Conservation (phyloP, 2,888 invertebrate species). For the Ophion slaviceki region DNA sequence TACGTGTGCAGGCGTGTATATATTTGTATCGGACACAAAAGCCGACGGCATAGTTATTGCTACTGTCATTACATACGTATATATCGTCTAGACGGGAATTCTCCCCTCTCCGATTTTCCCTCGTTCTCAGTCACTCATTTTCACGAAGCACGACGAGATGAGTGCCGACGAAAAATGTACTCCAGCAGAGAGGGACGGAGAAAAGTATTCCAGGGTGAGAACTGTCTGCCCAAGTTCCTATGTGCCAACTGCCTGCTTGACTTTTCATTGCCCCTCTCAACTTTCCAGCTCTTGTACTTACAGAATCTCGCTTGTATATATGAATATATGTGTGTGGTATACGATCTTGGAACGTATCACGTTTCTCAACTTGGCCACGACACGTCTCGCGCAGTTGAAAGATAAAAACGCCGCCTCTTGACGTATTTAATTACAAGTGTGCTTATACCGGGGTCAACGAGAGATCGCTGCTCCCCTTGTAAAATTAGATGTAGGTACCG, state of each 20-base stretch:
- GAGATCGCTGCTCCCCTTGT: slow-evolving; percentile 14
- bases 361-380: slow-evolving; percentile 57
- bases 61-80: slow-evolving; percentile 14
- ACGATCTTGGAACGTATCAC: slow-evolving; percentile 57
- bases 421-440: slow-evolving; percentile 58
- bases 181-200: slow-evolving; percentile 11
- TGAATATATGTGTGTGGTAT: background rate
- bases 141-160: slow-evolving; percentile 36
- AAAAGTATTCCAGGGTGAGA: slow-evolving; percentile 31
- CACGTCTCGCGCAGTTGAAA: slow-evolving; percentile 47
- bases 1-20: slow-evolving; percentile 34
- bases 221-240: slow-evolving; percentile 43
- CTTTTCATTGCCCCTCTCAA: slow-evolving; percentile 64
- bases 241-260: slow-evolving; percentile 44
- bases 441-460: slow-evolving; percentile 26
- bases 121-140: slow-evolving; percentile 30
- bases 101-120: slow-evolving; percentile 10
- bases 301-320: slow-evolving; percentile 36
- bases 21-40: slow-evolving; percentile 43
- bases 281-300: slow-evolving; percentile 54
- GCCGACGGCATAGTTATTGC: slow-evolving; percentile 61
- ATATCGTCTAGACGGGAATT: slow-evolving; percentile 26
- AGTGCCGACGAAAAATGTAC: slow-evolving; percentile 23
- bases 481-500: slow-evolving; percentile 23
- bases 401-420: slow-evolving; percentile 53